Evolutionary conservation across 2,888 invertebrate species (phyloP).

Genomic region (Selenia dentaria): DNA sequence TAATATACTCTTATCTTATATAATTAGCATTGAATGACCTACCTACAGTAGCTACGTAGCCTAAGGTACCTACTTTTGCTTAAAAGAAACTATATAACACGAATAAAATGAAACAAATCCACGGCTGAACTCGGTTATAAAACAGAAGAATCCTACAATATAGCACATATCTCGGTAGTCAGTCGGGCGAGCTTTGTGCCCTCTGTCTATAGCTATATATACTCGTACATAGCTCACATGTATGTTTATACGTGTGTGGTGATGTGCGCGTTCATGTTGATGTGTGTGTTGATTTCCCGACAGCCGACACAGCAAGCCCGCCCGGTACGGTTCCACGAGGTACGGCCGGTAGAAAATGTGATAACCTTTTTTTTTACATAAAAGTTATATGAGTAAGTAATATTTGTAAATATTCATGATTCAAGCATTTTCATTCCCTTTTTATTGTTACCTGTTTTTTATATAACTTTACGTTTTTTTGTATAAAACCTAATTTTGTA

Average conservation of each 20-base stretch:
- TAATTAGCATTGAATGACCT: no score
- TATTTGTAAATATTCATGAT: no score
- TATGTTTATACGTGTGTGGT: constrained; percentile 23
- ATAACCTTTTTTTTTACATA: background rate
- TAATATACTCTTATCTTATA: no score
- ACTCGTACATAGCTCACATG: constrained; percentile 2
- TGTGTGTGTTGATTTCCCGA: constrained; percentile 82
- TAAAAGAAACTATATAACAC: no score
- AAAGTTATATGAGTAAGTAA: no score
- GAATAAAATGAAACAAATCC: background rate
- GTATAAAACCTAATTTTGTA: no score
- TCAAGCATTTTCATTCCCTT: no score
- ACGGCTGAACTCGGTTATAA: constrained; percentile 12
- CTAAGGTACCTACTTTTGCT: no score
- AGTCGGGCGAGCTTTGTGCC: constrained; percentile 75
- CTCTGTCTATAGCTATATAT: constrained; percentile 53
- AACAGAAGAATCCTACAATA: constrained; percentile 23
- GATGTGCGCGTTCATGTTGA: constrained; percentile 42
- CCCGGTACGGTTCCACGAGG: constrained; percentile 48
- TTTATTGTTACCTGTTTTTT: no score
- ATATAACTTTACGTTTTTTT: no score
- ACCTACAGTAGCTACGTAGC: no score
- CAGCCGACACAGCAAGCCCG: constrained; percentile 58
- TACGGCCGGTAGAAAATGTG: constrained; percentile 46
- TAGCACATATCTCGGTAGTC: constrained; percentile 70